Base-by-base conservation (phyloP, 2,888 invertebrate species). In the Macrophya annulata region DNA sequence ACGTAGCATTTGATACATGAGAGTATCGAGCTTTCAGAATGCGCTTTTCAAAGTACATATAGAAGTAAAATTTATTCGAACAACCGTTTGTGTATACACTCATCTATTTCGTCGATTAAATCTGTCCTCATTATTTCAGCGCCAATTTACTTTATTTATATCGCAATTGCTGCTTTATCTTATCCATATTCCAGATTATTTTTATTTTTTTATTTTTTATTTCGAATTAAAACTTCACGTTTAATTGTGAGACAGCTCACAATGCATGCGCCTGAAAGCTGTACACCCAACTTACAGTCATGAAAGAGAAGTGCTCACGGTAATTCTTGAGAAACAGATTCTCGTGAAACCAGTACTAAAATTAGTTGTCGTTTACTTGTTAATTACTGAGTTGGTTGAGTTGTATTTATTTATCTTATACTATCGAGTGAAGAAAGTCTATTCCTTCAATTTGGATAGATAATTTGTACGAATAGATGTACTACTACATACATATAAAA, bases 231-330 rank as follows among this genome's bases (percentile, higher is more conserved):
- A 74, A 48, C 9, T 40, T 31, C 3, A 12, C 74, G 31, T 25
- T 40, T 62, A 10, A 9, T 21, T 43, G 5, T 5, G 5, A 43
- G 43, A 9, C 43, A 31, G 31, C 12, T 15, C 71, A 21, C 40
- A 5, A 45, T 55, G 74, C 74, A 45, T 55, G 74, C 74, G 84
- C 84, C 84, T 84, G 55, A 17, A 45, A 84, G 71, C 72, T 40
- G 17, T 84, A 1, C 17, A 51, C 74, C 25, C 84, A 62, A 37
- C 31, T 9, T 74, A 84, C 84, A 51, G 1, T 6, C 40, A 15
- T 68, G 31, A 51, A n/a, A 48, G 17, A 55, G 21, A 48, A 15
- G 68, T 31, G 31, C 31, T 31, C 31, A 31, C 31, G 17, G n/a
- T 25, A 17, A 68, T 45, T 37, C 17, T 59, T 45, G 45, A 74